A percentile compares a stretch with the other conserved stretches of the same genome.
Evolutionary conservation across 92 coral and sea anemone species (phyloP).

Genomic region (Epizoanthus illoricatus): DNA sequence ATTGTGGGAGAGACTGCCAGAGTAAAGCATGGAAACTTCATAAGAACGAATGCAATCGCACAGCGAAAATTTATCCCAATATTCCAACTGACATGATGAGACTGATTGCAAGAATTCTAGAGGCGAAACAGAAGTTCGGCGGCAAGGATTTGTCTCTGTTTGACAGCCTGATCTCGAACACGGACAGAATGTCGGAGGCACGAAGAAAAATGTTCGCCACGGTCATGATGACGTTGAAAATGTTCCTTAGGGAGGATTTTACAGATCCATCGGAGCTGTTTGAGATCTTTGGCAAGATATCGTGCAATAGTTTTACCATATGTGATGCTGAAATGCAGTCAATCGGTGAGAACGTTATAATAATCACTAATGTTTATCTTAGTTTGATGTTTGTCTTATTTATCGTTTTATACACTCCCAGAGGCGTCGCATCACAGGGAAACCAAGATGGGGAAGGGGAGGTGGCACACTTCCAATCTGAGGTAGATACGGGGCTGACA

Average conservation of each 20-base stretch:
- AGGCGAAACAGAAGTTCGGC: conserved; percentile 33
- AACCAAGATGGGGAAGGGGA: no score
- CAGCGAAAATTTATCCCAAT: conserved; percentile 56
- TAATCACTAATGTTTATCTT: no score
- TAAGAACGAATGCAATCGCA: conserved; percentile 80
- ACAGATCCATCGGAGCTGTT: conserved; percentile 49
- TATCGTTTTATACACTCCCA: no score
- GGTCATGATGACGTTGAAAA: conserved; percentile 54
- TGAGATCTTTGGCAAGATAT: conserved; percentile 85
- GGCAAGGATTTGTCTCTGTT: conserved; percentile 39
- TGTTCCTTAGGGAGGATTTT: conserved; percentile 60
- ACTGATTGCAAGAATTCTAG: conserved; percentile 64
- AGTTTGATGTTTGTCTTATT: no score
- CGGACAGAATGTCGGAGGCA: conserved; percentile 49
- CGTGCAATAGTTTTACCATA: conserved; percentile 89
- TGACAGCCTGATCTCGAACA: conserved; percentile 69
- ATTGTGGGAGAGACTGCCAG: conserved; percentile 82
- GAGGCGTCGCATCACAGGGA: no score
- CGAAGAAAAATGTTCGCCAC: conserved; percentile 71
- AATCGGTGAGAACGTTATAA: conserved; percentile 56
- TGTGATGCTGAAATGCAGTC: conserved; percentile 92
- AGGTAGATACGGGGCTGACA: no score
- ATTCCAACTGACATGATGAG: conserved; percentile 82
- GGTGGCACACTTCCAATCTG: no score
- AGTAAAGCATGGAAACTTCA: conserved; percentile 86